Evolutionary conservation across 2,888 invertebrate species (phyloP), one percentile per base, ranked within the genome.

Genomic region (Calameuta filiformis): DNA sequence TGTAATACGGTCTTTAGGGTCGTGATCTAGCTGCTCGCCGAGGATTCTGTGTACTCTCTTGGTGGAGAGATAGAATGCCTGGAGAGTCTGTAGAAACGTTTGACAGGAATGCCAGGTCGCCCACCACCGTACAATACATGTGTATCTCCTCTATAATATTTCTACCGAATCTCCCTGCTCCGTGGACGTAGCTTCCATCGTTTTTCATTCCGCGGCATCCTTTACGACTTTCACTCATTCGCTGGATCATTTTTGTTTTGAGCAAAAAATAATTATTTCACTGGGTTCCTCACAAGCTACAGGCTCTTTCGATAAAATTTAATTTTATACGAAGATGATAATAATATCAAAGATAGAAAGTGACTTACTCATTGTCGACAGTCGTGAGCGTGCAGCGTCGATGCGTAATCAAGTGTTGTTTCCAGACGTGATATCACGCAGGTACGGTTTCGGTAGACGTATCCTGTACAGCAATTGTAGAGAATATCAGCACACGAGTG

Each of bases 391-490:
- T 56, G 56, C 23, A 56, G 56, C 56, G 2, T 56, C 56, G 56
- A 56, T 56, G 56, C 56, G 56, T 56, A 56, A 56, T 56, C 56
- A 23, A 56, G 56, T 56, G 56, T 23, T 56, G 56, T 56, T 56
- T 56, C 23, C 23, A 56, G 56, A 56, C 9, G 56, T 56, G 56
- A 56, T 56, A 56, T 56, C 56, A 56, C 56, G 23, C 69, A 76
- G 69, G 76, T 76, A 76, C 40, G 76, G 31, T 76, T 56, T 56
- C 76, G 23, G 73, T 76, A 35, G 71, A 76, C 76, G 76, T 56
- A 56, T 56, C 56, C 56, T 56, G 9, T 9, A 15, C 56, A 56
- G 23, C 56, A 56, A 9, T 40, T 23, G 9, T 23, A 56, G 9
- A 56, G 23, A 15, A 56, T 23, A 23, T 23, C 23, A 9, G 56